Base-by-base conservation (phyloP, 1,140 invertebrate species). In the Phenacoccus solenopsis region DNA sequence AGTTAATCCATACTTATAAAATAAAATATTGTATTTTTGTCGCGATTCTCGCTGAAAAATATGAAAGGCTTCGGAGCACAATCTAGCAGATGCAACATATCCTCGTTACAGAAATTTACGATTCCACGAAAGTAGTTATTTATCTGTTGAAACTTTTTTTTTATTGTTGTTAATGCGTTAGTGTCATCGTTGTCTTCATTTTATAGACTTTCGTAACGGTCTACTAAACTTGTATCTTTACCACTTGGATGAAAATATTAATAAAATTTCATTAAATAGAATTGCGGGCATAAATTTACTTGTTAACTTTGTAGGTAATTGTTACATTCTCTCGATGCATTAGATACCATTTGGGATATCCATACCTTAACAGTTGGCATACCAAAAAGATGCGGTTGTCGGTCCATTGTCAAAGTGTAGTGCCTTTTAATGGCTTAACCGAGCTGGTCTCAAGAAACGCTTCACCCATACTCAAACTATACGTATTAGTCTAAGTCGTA, bases 141-240 rank as follows among this genome's bases (percentile, higher is more conserved):
- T 49, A 49, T 49, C 38, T 49, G 38, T 49, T 49, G 38, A 49
- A 49, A 49, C 5, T 49, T 49, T 49, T 49, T 49, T 49, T 49
- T 49, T 49, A 49, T 49, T 49, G 38, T 49, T 49, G 38, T 49
- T 49, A 49, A 49, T 49, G 38, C 38, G 38, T 49, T 49, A 49
- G 20, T 49, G 38, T 49, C 5, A n/a, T 49, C 13, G 38, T 49
- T 49, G 38, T 49, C 38, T 49, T 49, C 38, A 49, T 49, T 49
- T 49, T 49, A 49, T 49, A n/a, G 16, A 16, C 20, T 49, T 49
- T 49, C 20, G 16, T 49, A 49, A 49, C 16, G 38, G 38, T 49
- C 38, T n/a, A 49, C 38, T 49, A 49, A 49, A 49, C 38, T 49
- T 49, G 38, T 49, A 49, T 49, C 20, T 49, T 49, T 49, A 49